Evolutionary conservation across 2,113 vertebrate genomes (phyloP).

Genomic region (Hippocampus comes): DNA sequence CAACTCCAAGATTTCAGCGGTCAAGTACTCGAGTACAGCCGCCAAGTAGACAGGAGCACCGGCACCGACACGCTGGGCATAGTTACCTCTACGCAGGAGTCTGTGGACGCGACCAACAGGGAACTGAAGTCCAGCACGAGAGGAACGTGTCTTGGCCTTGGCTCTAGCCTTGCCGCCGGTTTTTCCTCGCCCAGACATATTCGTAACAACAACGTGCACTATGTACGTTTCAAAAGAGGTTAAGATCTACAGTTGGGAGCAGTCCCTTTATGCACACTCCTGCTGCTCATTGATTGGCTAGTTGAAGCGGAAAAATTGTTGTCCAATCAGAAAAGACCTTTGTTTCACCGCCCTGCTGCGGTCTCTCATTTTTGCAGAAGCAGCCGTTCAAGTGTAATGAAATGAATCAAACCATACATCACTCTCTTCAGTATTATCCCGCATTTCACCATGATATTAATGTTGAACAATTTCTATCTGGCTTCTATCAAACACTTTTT

Average conservation of each 20-base stretch:
- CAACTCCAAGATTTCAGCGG: not conserved
- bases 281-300: not conserved
- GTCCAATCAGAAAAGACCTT: not conserved
- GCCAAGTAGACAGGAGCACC: not conserved
- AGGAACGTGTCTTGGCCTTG: not conserved
- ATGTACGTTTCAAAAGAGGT: too few relatives aligned
- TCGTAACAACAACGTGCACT: too few relatives aligned
- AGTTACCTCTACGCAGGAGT: not conserved
- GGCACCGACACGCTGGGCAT: not conserved
- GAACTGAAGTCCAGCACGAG: not conserved
- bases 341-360: too few relatives aligned
- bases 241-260: too few relatives aligned
- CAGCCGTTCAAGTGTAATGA: too few relatives aligned
- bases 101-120: not conserved
- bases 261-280: not conserved
- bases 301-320: not conserved
- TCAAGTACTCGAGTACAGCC: not conserved
- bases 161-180: not conserved
- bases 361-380: too few relatives aligned
- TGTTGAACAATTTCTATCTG: too few relatives aligned
- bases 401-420: too few relatives aligned
- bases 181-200: not conserved
- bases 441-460: too few relatives aligned
- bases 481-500: too few relatives aligned
- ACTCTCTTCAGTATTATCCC: too few relatives aligned